Base-by-base conservation (phyloP, 2,888 invertebrate genomes). In the Timema podura region DNA sequence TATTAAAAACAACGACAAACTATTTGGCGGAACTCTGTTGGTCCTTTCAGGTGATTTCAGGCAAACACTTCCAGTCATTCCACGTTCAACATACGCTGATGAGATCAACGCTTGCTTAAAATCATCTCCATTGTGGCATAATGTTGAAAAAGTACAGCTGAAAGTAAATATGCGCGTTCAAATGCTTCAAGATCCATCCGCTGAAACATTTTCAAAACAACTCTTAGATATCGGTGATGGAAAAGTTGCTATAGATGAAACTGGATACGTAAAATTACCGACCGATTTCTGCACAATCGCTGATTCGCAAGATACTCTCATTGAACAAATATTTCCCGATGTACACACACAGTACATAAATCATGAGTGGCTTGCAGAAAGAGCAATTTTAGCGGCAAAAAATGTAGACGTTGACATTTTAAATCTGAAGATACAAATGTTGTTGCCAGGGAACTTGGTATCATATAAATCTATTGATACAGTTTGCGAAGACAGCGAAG, bases 41-140 rank as follows among this genome's bases (percentile, higher is more conserved):
- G 47, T 64, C 10, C 16, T 61, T 11, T 15, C 61, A 44, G 61
- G 69, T n/a, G 65, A 69, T 65, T 69, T 69, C 16, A 7, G 65
- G 44, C 69, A 69, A 51, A 69, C 69, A 44, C 44, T 69, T n/a
- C 69, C 69, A 30, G 64, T 69, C 7, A 65, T 69, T 16, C 54
- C 65, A 51, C 54, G 69, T 11, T 65, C 65, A 45, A 65, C 54
- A 61, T 10, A 6, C 16, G 51, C 67, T 6, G 51, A 51, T 67
- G 67, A 67, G 44, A 11, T 67, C 7, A 67, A 49, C 51, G 51
- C 49, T 30, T 59, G 59, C 46, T 46, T 68, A 6, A 68, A 68
- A 68, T 57, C 44, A 45, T 68, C 68, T 10, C 9, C 7, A 6
- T 30, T 61, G 7, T 61, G 61, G 61, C 61, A 16, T 44, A 15